Evolutionary conservation across 1,140 invertebrate genomes (phyloP).

Genomic region (Drosophila pallidifrons): DNA sequence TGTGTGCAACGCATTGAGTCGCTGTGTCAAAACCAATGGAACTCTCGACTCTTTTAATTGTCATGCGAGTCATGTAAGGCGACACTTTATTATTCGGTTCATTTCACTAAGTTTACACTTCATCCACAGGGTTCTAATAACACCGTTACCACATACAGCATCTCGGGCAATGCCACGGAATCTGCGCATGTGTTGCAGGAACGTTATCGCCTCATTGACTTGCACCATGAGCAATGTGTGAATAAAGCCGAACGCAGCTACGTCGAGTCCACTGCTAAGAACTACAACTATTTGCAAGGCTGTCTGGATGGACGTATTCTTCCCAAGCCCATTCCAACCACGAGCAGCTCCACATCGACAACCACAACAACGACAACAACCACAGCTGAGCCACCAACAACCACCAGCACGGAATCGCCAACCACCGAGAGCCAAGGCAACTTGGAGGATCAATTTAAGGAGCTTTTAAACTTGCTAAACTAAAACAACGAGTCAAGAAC

Average conservation of each 20-base stretch:
- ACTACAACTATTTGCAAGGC: conserved; percentile 74
- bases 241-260: conserved; percentile 64
- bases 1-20: conserved; percentile 53
- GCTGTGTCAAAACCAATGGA: conserved; percentile 49
- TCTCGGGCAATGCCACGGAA: conserved; percentile 79
- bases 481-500: conserved; percentile 39
- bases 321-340: conserved; percentile 53
- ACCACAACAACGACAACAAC: conserved; percentile 59
- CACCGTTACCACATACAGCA: conserved; percentile 72
- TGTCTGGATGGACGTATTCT: conserved; percentile 67
- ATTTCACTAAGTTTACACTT: neutral
- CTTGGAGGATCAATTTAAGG: conserved; percentile 72
- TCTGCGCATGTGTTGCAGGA: conserved; percentile 67
- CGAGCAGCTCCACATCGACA: conserved; percentile 34
- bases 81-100: too few species aligned
- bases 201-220: conserved; percentile 73
- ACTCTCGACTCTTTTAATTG: conserved; percentile 74
- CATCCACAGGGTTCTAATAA: conserved; percentile 69
- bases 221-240: conserved; percentile 67
- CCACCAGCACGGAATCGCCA: conserved; percentile 54
- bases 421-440: conserved; percentile 44
- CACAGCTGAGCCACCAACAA: conserved; percentile 21
- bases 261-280: conserved; percentile 63
- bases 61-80: conserved; percentile 69
- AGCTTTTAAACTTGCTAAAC: conserved; percentile 74